phyloP scores from a whole-genome alignment of 1,140 invertebrate species.

The Pseudomyrmex concolor region DNA sequence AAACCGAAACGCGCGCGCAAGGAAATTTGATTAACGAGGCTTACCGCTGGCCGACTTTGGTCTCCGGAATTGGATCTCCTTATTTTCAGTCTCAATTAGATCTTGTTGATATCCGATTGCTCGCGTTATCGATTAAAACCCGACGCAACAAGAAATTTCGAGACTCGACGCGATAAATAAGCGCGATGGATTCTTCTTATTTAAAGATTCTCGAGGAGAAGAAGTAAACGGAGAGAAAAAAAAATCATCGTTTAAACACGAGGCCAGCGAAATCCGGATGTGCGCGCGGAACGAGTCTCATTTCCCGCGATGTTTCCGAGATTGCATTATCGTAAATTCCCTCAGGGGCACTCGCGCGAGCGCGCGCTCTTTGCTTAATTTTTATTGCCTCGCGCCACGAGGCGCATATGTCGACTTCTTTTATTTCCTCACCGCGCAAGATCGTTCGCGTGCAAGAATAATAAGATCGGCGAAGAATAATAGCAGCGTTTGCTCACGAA shows the following conservation, averaged over 20 bases:
- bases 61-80: background rate
- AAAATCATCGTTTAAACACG: background rate
- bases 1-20: background rate
- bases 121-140: conserved; percentile 30
- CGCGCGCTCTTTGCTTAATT: conserved; percentile 19
- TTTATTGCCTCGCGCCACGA: conserved; percentile 2
- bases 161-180: conserved; percentile 39
- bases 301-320: conserved; percentile 21
- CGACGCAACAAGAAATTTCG: too few species aligned
- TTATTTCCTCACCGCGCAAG: conserved; percentile 9
- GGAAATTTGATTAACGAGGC: conserved; percentile 1
- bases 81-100: background rate
- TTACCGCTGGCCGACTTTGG: background rate
- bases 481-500: background rate
- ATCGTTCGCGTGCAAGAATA: background rate
- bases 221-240: conserved; percentile 11
- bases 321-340: conserved; percentile 40
- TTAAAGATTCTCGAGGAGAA: background rate
- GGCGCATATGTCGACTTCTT: conserved; percentile 21
- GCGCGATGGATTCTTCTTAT: conserved; percentile 26
- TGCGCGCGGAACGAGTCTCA: background rate
- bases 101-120: conserved; percentile 8
- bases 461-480: conserved; percentile 2
- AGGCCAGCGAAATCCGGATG: background rate
- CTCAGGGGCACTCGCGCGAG: background rate